These are phyloP conservation scores for Mola mola DNA, from an alignment of 2,113 vertebrate species.

Conservation along the genomic window DNA sequence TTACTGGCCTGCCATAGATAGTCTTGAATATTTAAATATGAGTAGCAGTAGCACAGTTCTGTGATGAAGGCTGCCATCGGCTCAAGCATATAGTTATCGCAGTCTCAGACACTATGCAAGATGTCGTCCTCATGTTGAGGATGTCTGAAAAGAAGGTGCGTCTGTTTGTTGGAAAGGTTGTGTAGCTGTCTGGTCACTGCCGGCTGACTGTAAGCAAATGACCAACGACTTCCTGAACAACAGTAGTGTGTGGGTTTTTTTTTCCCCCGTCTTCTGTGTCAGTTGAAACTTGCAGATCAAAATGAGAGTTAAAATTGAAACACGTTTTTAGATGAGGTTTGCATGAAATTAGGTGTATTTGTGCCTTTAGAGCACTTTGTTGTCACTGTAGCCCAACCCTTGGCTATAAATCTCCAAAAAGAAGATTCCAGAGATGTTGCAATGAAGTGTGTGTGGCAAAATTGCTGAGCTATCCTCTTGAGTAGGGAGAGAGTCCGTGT, in stretches of 20 bases:
- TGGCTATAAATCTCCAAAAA: conserved; percentile 27
- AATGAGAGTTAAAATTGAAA: too few relatives aligned
- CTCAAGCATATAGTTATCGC: too few relatives aligned
- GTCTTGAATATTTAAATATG: too few relatives aligned
- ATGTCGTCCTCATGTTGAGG: too few relatives aligned
- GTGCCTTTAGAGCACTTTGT: conserved; percentile 1
- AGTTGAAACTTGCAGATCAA: not conserved
- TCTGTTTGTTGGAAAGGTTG: not conserved
- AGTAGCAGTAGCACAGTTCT: too few relatives aligned
- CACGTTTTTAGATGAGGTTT: not conserved
- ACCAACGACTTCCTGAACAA: not conserved
- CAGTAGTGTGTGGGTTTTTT: not conserved
- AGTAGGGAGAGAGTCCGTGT: conserved; percentile 29
- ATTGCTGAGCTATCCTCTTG: conserved; percentile 28
- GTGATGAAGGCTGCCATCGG: too few relatives aligned
- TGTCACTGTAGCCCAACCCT: conserved; percentile 24
- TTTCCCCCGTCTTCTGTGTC: not conserved
- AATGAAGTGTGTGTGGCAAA: conserved; percentile 22
- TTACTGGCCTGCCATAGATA: too few relatives aligned
- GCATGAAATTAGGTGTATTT: not conserved
- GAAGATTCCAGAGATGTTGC: conserved; percentile 39
- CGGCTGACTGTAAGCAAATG: conserved; percentile 26
- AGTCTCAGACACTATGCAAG: too few relatives aligned
- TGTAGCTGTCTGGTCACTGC: conserved; percentile 15
- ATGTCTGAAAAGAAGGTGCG: not conserved